Percentiles rank a stretch among this genome's conserved stretches.
These are phyloP conservation scores for Geotrypetes seraphini DNA, from an alignment of 2,797 vertebrate species.

Conservation along the genomic window DNA sequence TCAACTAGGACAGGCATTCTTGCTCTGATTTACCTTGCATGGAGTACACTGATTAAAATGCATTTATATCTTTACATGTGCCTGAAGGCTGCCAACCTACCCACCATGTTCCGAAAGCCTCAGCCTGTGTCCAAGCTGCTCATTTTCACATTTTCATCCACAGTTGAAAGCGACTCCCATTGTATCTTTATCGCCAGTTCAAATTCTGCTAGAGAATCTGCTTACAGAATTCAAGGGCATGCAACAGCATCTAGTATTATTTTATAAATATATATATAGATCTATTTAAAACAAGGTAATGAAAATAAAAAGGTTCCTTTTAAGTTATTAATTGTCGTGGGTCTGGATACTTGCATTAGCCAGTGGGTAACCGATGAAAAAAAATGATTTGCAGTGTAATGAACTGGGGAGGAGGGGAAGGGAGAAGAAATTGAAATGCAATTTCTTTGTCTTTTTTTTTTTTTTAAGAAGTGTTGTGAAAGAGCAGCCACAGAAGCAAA, in stretches of 20 bases:
- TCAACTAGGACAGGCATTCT: slow-evolving; percentile 54
- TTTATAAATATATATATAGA: slow-evolving; percentile 21
- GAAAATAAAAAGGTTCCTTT: slow-evolving; percentile 45
- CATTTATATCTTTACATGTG: slow-evolving; percentile 64
- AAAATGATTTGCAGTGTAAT: slow-evolving; percentile 63
- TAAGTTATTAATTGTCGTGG: slow-evolving; percentile 60
- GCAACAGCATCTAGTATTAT: slow-evolving; percentile 39
- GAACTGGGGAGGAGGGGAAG: too few species aligned
- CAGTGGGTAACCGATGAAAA: slow-evolving; percentile 55
- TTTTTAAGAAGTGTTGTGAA: slow-evolving; percentile 19
- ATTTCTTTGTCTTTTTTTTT: slow-evolving; percentile 25
- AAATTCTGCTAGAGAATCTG: slow-evolving; percentile 33
- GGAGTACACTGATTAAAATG: slow-evolving; percentile 52
- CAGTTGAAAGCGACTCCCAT: slow-evolving; percentile 35
- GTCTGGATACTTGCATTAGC: slow-evolving; percentile 51
- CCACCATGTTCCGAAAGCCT: slow-evolving; percentile 58
- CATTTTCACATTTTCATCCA: slow-evolving; percentile 48
- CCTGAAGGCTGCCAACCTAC: slow-evolving; percentile 61
- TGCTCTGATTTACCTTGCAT: slow-evolving; percentile 68
- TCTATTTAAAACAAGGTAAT: slow-evolving; percentile 64
- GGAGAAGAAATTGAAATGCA: slow-evolving; percentile 32
- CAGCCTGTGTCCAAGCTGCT: slow-evolving; percentile 54
- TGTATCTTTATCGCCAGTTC: slow-evolving; percentile 45
- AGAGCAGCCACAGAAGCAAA: slow-evolving; percentile 35
- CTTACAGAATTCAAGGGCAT: slow-evolving; percentile 42